Conservation (phyloP, 2,113 vertebrate genomes). For the Craseonycteris thonglongyai region DNA sequence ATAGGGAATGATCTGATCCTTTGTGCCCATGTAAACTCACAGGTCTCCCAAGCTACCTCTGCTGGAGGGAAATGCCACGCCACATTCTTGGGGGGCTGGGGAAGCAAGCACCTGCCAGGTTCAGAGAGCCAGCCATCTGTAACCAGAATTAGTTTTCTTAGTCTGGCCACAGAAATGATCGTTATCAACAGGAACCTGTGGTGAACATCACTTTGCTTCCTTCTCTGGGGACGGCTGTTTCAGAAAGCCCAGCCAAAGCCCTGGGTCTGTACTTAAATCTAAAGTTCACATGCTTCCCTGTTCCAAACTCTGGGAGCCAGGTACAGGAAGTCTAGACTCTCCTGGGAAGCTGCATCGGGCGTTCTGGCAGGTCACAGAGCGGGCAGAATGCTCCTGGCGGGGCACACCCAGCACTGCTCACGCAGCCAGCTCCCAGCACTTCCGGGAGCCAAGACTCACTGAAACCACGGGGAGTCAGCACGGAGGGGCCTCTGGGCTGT, state of each 20-base stretch:
- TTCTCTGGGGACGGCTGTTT: background rate
- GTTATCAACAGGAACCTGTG: constrained; percentile 25
- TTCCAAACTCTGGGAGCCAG: background rate
- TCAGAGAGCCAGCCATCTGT: background rate
- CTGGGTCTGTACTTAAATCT: background rate
- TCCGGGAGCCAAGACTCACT: fast-evolving
- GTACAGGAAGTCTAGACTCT: background rate
- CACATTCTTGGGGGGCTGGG: background rate
- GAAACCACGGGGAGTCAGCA: background rate
- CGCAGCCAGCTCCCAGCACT: background rate
- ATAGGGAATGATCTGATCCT: too few relatives aligned
- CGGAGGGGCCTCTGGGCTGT: background rate
- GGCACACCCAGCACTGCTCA: background rate
- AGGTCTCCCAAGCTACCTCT: background rate
- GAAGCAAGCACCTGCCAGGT: background rate
- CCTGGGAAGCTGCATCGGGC: background rate
- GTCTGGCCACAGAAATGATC: background rate
- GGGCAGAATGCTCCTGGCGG: background rate
- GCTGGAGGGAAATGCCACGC: background rate
- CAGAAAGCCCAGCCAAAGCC: background rate
- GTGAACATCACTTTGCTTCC: background rate
- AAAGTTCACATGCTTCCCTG: background rate
- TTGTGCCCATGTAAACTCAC: fast-evolving
- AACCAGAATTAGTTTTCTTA: background rate
- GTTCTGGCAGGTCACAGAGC: background rate